phyloP scores from a whole-genome alignment of 1,140 invertebrate genomes.

The Episyrphus balteatus region DNA sequence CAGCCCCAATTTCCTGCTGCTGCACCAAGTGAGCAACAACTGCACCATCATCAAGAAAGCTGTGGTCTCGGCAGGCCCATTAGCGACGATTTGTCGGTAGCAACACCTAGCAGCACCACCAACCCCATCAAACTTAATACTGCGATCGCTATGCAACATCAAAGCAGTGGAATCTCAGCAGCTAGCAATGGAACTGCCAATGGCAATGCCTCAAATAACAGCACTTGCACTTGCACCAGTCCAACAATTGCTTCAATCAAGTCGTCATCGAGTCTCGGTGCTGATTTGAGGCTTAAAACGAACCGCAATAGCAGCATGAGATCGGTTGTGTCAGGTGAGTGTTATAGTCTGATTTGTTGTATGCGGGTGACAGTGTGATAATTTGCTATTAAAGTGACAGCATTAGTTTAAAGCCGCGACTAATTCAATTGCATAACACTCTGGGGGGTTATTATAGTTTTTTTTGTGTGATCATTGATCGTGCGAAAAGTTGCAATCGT shows the following conservation, averaged over 20 bases:
- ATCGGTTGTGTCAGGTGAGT: conserved; percentile 28
- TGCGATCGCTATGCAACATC: background rate
- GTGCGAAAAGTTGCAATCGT: no score
- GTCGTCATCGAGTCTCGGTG: background rate
- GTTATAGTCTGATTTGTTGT: no score
- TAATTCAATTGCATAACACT: no score
- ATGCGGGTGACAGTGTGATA: background rate
- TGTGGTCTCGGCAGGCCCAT: background rate
- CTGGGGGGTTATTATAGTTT: no score
- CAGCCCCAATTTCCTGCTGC: background rate
- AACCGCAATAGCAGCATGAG: conserved; percentile 31
- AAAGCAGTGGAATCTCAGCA: background rate
- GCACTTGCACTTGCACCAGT: conserved; percentile 11
- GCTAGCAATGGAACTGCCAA: conserved; percentile 13
- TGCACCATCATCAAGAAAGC: conserved; percentile 3
- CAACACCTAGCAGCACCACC: background rate
- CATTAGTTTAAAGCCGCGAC: no score
- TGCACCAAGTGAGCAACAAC: conserved; percentile 1
- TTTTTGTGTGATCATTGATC: no score
- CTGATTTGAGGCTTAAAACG: conserved; percentile 18
- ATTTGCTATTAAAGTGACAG: no score
- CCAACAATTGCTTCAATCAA: background rate
- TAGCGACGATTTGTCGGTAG: background rate
- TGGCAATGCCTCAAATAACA: background rate
- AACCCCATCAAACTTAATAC: background rate